These are phyloP conservation scores for Drosophila bunnanda DNA, from an alignment of 2,888 invertebrate genomes.

Conservation along the genomic window DNA sequence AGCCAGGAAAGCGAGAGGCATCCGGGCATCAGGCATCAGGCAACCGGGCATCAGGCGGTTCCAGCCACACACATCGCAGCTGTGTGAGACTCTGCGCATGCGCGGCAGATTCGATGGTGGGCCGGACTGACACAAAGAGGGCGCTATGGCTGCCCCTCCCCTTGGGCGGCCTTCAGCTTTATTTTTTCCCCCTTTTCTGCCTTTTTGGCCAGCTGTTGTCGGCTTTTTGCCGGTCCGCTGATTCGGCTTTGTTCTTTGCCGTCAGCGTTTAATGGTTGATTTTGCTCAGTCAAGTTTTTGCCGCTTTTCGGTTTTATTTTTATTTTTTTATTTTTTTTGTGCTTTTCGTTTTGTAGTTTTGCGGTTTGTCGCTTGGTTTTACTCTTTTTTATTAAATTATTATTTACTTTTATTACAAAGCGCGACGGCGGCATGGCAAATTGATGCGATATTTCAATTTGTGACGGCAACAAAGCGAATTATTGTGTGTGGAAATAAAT, in stretches of 20 bases:
- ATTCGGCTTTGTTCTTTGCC: slow-evolving; percentile 73
- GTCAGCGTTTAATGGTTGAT: slow-evolving; percentile 64
- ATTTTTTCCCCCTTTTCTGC: slow-evolving; percentile 11
- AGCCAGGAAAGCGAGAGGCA: slow-evolving; percentile 3
- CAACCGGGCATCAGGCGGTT: slow-evolving; percentile 7
- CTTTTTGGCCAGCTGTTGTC: slow-evolving; percentile 49
- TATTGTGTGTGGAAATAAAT: slow-evolving; percentile 44
- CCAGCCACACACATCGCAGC: slow-evolving; percentile 51
- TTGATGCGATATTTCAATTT: slow-evolving; percentile 78
- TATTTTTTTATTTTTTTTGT: too few relatives aligned
- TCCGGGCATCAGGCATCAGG: neutral
- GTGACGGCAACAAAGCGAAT: slow-evolving; percentile 56
- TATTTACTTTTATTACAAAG: slow-evolving; percentile 80
- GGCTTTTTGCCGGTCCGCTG: slow-evolving; percentile 48
- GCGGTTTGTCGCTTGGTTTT: slow-evolving; percentile 17
- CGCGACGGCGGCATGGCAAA: slow-evolving; percentile 73
- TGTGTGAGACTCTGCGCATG: slow-evolving; percentile 49
- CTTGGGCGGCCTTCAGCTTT: slow-evolving; percentile 30
- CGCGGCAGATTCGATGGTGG: slow-evolving; percentile 48
- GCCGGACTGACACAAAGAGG: slow-evolving; percentile 65
- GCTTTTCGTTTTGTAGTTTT: slow-evolving; percentile 42
- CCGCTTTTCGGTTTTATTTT: slow-evolving; percentile 33
- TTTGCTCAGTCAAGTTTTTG: slow-evolving; percentile 36
- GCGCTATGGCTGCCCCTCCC: slow-evolving; percentile 48
- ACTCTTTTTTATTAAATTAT: slow-evolving; percentile 74